Evolutionary conservation across 2,797 vertebrate species (phyloP), one percentile per base, ranked within the genome.

Genomic region (Coregonus sp.): DNA sequence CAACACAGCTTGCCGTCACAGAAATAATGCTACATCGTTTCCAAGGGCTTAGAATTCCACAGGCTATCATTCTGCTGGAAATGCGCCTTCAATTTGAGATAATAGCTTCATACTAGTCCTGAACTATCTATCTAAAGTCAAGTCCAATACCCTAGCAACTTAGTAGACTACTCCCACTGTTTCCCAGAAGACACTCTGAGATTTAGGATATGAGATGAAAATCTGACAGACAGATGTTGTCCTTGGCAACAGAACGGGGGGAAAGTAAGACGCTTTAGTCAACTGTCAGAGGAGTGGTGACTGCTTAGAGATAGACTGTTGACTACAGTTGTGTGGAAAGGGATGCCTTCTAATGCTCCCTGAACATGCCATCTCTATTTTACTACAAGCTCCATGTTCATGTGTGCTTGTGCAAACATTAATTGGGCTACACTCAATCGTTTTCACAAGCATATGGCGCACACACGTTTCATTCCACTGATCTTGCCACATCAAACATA

Each of bases 401-500:
- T 68, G 74, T 52, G 31, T 35, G 73, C 74, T 75, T 69, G 74
- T 50, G 70, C 7, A 63, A 65, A 61, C 70, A 47, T 73, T 61
- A 52, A 78, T 78, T 73, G 50, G 70, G 52, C 50, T 76, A 20
- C 47, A 33, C 63, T 70, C 63, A 33, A 70, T 59, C 68, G 54
- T 68, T 71, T 79, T 75, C 33, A 63, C 72, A 63, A 70, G 68
- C 73, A 75, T 79, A 75, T 75, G 78, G 78, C 37, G 29, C 37
- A 61, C 59, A 69, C 77, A 74, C 66, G 25, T 35, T 33, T 72
- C 61, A 33, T 73, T 67, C 65, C 40, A 35, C 40, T 52, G 67
- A 66, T 78, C 72, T 18, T 70, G 11, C 25, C 72, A 71, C 73
- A 79, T 79, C 73, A 79, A 79, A 75, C 72, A 59, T n/a, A 70